These are phyloP conservation scores for Cheilosia urbana DNA, from an alignment of 2,888 invertebrate genomes.

Conservation along the genomic window DNA sequence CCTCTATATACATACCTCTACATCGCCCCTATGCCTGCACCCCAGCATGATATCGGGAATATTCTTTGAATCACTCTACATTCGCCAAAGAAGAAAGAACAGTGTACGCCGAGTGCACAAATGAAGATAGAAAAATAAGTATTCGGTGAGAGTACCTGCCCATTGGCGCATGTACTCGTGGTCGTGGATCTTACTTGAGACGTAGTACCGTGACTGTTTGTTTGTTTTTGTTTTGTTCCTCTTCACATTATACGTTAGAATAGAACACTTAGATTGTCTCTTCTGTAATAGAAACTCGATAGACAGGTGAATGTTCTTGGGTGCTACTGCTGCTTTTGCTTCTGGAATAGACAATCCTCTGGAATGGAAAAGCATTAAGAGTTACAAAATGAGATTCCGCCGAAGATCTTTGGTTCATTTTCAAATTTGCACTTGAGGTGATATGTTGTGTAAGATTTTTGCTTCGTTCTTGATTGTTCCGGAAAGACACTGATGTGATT, in stretches of 20 bases:
- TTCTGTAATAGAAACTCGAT: slow-evolving; percentile 50
- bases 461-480: slow-evolving; percentile 16
- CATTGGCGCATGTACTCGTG: slow-evolving; percentile 3
- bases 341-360: slow-evolving; percentile 47
- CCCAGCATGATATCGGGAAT: background rate
- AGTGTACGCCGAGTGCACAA: slow-evolving; percentile 4
- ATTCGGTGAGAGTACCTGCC: slow-evolving; percentile 3
- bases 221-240: slow-evolving; percentile 30
- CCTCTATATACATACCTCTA: slow-evolving; percentile 3
- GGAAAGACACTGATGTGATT: slow-evolving; percentile 4
- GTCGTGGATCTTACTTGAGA: background rate
- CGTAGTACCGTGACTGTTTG: slow-evolving; percentile 19
- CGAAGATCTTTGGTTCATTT: slow-evolving; percentile 60
- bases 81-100: background rate
- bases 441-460: slow-evolving; percentile 54
- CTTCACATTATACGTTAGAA: slow-evolving; percentile 56
- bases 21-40: background rate
- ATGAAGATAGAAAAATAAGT: slow-evolving; percentile 19
- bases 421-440: slow-evolving; percentile 69
- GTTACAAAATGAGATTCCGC: slow-evolving; percentile 65
- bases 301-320: slow-evolving; percentile 73
- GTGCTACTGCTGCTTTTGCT: slow-evolving; percentile 19
- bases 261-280: slow-evolving; percentile 49
- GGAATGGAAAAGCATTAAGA: slow-evolving; percentile 45
- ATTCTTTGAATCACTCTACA: slow-evolving; percentile 11